A percentile compares a stretch with the other conserved stretches of the same genome.
Evolutionary conservation across 92 coral and sea anemone species (phyloP).

Genomic region (Siderastrea radians): DNA sequence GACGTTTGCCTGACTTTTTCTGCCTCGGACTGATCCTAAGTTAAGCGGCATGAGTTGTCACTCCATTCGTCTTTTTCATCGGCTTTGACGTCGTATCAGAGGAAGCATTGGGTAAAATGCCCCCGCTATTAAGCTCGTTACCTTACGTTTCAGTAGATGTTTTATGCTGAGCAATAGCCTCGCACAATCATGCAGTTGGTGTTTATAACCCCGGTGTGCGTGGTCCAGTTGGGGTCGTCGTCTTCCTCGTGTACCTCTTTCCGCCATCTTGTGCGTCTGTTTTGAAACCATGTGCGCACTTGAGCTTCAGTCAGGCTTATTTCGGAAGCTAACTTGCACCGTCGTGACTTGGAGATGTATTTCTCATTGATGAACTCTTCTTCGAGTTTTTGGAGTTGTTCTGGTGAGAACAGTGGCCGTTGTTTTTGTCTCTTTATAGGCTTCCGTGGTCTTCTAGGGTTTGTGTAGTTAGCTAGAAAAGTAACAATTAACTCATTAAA

Average conservation of each 20-base stretch:
- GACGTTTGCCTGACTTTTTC: too few relatives aligned
- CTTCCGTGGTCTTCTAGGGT: constrained; percentile 82
- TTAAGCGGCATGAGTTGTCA: too few relatives aligned
- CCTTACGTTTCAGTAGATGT: background rate
- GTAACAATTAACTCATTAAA: constrained; percentile 2
- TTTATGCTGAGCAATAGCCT: constrained; percentile 77
- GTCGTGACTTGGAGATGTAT: constrained; percentile 89
- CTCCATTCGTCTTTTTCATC: too few relatives aligned
- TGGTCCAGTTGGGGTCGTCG: constrained; percentile 64
- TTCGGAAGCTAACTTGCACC: constrained; percentile 83
- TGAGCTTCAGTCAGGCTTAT: constrained; percentile 90
- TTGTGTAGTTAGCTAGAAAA: constrained; percentile 75
- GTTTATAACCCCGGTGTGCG: constrained; percentile 13
- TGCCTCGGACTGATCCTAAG: too few relatives aligned
- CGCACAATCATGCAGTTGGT: constrained; percentile 75
- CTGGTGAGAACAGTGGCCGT: constrained; percentile 88
- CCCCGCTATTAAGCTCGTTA: background rate
- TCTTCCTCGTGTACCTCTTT: constrained; percentile 84
- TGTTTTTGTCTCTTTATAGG: constrained; percentile 88
- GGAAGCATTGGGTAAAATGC: too few relatives aligned
- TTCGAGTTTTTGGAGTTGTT: constrained; percentile 85
- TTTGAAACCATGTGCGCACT: constrained; percentile 93
- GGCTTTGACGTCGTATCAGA: too few relatives aligned
- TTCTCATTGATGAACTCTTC: constrained; percentile 89
- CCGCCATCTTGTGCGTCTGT: constrained; percentile 93